phyloP scores from a whole-genome alignment of 2,797 vertebrate genomes.

The Saxicola maurus region DNA sequence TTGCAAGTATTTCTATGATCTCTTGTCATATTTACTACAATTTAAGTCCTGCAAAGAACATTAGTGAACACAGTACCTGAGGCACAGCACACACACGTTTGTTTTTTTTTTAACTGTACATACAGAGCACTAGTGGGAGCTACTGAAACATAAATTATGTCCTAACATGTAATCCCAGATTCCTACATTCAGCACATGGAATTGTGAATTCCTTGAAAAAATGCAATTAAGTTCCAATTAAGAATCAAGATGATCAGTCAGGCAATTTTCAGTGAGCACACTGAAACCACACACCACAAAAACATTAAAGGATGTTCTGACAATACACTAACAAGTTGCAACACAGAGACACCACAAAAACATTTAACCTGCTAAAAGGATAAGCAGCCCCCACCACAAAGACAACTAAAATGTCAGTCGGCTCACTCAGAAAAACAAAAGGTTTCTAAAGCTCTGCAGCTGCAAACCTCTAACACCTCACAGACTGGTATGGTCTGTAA shows the following conservation, averaged over 20 bases:
- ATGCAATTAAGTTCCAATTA: background rate
- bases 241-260: background rate
- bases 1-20: background rate
- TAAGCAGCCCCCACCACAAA: background rate
- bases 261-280: background rate
- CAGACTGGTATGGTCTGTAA: background rate
- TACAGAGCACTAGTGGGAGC: background rate
- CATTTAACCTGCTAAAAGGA: background rate
- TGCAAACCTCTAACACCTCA: background rate
- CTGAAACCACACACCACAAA: background rate
- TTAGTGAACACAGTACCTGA: background rate
- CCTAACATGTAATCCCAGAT: background rate
- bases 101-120: background rate
- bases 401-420: background rate
- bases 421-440: background rate
- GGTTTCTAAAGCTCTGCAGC: background rate
- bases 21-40: background rate
- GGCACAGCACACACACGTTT: background rate
- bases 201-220: background rate
- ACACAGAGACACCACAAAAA: background rate
- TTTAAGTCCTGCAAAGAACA: background rate
- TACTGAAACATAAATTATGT: background rate
- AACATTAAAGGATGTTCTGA: background rate
- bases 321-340: background rate
- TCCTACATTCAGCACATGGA: background rate